phyloP scores from a whole-genome alignment of 2,888 invertebrate species.

The Druceiella hillmani region DNA sequence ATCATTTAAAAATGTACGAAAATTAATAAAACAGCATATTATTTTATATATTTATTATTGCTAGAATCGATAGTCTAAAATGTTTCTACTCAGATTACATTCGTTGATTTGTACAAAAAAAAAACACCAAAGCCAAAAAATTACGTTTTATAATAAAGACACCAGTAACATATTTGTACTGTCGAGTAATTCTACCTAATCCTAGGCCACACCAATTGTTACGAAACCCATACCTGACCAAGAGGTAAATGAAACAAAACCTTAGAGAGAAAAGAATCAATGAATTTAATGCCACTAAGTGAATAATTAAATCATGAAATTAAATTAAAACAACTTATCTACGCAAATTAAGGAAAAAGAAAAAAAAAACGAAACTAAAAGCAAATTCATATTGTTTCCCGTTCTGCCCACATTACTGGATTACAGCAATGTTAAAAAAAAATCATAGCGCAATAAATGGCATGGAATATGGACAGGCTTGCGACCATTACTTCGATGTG shows the following conservation, averaged over 20 bases:
- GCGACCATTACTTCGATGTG: no score
- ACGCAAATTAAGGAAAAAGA: constrained; percentile 17
- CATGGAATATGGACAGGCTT: no score
- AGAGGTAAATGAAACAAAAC: constrained; percentile 37
- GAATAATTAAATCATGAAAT: constrained; percentile 43
- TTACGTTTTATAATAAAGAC: constrained; percentile 36
- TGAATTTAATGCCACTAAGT: constrained; percentile 36
- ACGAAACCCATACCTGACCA: constrained; percentile 54
- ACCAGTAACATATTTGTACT: constrained; percentile 48
- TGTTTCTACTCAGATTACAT: constrained; percentile 56
- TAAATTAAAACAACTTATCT: constrained; percentile 29
- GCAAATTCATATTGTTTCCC: no score
- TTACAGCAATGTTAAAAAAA: no score
- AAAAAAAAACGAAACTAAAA: no score
- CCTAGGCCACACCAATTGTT: constrained; percentile 52
- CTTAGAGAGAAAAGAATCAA: constrained; percentile 20
- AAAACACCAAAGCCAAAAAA: constrained; percentile 47
- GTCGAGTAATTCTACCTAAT: constrained; percentile 50
- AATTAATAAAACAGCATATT: no score
- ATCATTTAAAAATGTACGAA: no score
- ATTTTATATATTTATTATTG: constrained; percentile 48
- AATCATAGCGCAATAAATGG: no score
- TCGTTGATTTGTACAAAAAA: constrained; percentile 53
- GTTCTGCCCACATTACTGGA: no score
- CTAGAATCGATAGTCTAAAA: constrained; percentile 46